These are phyloP conservation scores for Cyprinella venusta DNA, from an alignment of 2,797 vertebrate genomes.

Conservation along the genomic window DNA sequence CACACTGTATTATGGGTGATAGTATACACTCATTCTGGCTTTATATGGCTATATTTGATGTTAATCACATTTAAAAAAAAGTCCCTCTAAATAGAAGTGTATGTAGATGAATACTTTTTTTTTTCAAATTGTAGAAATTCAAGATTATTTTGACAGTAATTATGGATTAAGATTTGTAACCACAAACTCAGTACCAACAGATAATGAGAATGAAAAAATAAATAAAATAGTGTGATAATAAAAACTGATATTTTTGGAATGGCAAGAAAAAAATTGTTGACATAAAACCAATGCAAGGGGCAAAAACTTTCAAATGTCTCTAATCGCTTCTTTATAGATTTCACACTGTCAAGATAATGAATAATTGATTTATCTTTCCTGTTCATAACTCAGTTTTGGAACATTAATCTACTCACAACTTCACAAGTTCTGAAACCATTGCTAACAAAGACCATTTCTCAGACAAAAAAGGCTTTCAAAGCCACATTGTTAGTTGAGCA, in stretches of 20 bases:
- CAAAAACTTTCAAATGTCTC: conserved; percentile 74
- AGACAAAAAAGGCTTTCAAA: conserved; percentile 33
- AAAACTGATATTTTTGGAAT: conserved; percentile 77
- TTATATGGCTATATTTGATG: background rate
- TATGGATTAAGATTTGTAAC: conserved; percentile 50
- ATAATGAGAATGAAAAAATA: conserved; percentile 69
- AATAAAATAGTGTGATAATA: conserved; percentile 73
- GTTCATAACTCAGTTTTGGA: conserved; percentile 46
- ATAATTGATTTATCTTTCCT: conserved; percentile 57
- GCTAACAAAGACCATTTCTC: conserved; percentile 47
- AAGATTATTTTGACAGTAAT: conserved; percentile 26
- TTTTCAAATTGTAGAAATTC: conserved; percentile 37
- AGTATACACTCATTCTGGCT: background rate
- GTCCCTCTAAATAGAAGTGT: background rate
- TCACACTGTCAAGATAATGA: conserved; percentile 63
- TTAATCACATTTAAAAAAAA: conserved; percentile 8
- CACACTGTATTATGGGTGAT: background rate
- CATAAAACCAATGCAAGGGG: conserved; percentile 76
- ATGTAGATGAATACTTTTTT: background rate
- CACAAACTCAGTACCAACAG: conserved; percentile 38
- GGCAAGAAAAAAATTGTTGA: conserved; percentile 71
- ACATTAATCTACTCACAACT: conserved; percentile 22
- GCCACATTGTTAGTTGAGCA: conserved; percentile 44
- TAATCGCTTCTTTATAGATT: conserved; percentile 72
- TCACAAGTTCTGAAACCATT: conserved; percentile 5